Percentiles rank a stretch among this genome's conserved stretches.
Evolutionary conservation across 2,113 vertebrate species (phyloP).

Genomic region (Alligator mississippiensis): DNA sequence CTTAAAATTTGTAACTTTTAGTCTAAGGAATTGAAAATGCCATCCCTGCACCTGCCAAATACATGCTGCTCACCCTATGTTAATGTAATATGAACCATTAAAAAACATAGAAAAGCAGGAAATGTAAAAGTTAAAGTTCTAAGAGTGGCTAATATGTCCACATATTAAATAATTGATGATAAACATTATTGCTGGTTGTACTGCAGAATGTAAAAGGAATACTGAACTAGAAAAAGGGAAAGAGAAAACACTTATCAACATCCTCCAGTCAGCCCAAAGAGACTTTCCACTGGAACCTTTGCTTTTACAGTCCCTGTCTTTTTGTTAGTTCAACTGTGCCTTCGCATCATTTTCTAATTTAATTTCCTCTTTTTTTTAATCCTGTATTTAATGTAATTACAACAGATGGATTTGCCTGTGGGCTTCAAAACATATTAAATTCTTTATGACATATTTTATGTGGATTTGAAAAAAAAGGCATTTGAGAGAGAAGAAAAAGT

Average conservation of each 20-base stretch:
- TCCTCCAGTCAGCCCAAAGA: neutral
- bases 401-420: neutral
- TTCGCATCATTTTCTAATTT: neutral
- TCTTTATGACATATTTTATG: neutral
- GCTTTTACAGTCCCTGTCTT: neutral
- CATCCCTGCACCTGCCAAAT: neutral
- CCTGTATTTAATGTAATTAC: neutral
- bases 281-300: neutral
- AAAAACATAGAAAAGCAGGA: neutral
- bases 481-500: neutral
- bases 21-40: neutral
- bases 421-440: neutral
- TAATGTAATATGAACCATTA: neutral
- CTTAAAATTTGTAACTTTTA: neutral
- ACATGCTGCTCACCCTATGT: too few species aligned
- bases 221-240: neutral
- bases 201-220: neutral
- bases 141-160: neutral
- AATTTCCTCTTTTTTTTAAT: neutral
- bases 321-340: neutral
- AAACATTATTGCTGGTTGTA: fast-evolving
- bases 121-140: neutral
- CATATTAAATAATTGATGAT: neutral
- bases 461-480: neutral
- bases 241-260: neutral